Base-by-base conservation (phyloP, 2,888 invertebrate genomes). In the Morpho achilles region DNA sequence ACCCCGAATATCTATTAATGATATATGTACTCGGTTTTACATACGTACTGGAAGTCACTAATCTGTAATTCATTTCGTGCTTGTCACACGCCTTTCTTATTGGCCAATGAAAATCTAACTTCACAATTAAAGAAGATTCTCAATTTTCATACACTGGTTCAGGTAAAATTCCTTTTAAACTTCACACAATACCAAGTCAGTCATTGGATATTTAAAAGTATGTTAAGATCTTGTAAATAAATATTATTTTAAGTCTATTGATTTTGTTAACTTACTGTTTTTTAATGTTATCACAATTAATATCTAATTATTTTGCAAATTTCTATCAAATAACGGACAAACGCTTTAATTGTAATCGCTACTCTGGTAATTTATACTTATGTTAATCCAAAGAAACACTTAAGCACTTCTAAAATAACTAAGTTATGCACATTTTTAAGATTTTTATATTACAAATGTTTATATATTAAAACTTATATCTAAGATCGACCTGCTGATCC, bases 401-500 rank as follows among this genome's bases (percentile, higher is more conserved):
- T 9, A 43, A 43, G n/a, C n/a, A 9, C 8, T 43, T n/a, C 8
- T 43, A 43, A 43, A 43, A 43, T 9, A 9, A 43, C n/a, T 9
- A 46, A 46, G 8, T 23, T 48, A 48, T 22, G 10, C 48, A 48
- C 23, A 46, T 43, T 43, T 45, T 45, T 9, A 45, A n/a, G 8
- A 23, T 32, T 40, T 50, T 22, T 51, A 52, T 55, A 58, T 42
- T 57, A 57, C 53, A 56, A 59, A 57, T 58, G n/a, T 50, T 56
- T 52, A 61, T 49, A 51, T 59, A 57, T 23, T 66, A 65, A 60
- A 70, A 69, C 58, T 62, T 61, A 70, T 57, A 69, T 69, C 56
- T 71, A 66, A 62, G 68, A 60, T 51, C 68, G 87, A 87, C 87
- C 87, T 81, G 73, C 78, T 76, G 65, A 71, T 76, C 80, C 79